Base-by-base conservation (phyloP, 2,113 vertebrate species). In the Grallaria varia region DNA sequence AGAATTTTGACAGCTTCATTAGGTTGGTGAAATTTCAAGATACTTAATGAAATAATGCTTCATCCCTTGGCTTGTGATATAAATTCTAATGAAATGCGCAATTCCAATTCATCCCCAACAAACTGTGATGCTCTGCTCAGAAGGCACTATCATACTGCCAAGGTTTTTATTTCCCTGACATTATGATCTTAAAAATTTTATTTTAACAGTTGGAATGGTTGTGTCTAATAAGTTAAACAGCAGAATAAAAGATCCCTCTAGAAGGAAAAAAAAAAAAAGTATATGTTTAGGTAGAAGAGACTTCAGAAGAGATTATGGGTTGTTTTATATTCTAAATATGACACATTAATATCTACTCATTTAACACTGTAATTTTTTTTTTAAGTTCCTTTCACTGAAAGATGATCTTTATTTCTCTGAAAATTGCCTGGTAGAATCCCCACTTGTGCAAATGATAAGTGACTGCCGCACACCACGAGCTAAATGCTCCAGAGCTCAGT, bases 391-490 rank as follows among this genome's bases (percentile, higher is more conserved):
- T 96, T 97, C 90, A 87, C 86, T 90, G 87, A 49, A 96, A 97
- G 97, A 92, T 91, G 87, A 95, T 97, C 84, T 96, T 96, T 97
- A 93, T 93, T 97, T 97, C 93, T 87, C 90, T 88, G 91, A 84
- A 97, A 97, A 93, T 89, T 96, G 86, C 96, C 90, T 95, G 63
- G 87, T 94, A 91, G 94, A 97, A 97, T 97, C 79, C 88, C 84
- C 72, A 93, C 79, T 95, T 92, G 72, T 71, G 71, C 69, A 96
- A 90, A 92, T 84, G 96, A 94, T 95, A 95, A 96, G 68, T 95
- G 90, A 92, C 87, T 90, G 78, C 94, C 22, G 85, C 84, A 93
- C 84, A 96, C 87, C 94, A 78, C 47, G 92, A 93, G 83, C 93
- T 94, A 93, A 97, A 97, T 27, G 87, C 89, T 87, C 60, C 37